Base-by-base conservation (phyloP, 2,888 invertebrate species). In the Netelia virgata region DNA sequence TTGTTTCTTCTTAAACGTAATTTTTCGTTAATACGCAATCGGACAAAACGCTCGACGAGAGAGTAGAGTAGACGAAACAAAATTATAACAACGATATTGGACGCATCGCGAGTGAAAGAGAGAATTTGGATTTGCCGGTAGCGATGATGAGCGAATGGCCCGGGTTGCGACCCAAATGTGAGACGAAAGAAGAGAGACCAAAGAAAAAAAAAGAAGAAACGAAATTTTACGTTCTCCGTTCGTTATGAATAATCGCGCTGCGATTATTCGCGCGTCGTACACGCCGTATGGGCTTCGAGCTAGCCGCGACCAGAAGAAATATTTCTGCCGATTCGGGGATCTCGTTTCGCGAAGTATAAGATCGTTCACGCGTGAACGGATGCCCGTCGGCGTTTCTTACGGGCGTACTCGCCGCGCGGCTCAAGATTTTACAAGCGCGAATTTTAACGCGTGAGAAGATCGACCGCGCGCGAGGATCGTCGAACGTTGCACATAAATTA, bases 401-500 rank as follows among this genome's bases (percentile, higher is more conserved):
- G 2, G 8, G 53, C 20, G 16, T 57, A 18, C 47, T 1, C 3
- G 47, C 3, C 11, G 14, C 10, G 14, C 14, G 6, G 14, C 10
- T 3, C 14, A 6, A 47, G 10, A 47, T 47, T 47, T 47, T 47
- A 23, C 23, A 55, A 28, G 63, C 53, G 18, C 10, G 55, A 20
- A 20, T 20, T 36, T 43, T 14, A 41, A 14, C 59, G 47, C 28
- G 57, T 41, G 20, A 9, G 3, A 18, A 20, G 9, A 28, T 59
- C 28, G 9, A 10, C 61, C 11, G 11, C 55, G 11, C 11, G 11
- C 55, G 11, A 50, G 63, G 53, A 28, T n/a, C 59, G 16, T 23
- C 18, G 28, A 53, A 73, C 61, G 69, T 53, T 36, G 28, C 66
- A 16, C 76, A 73, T 77, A 72, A 82, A 77, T 82, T 82, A 82